phyloP scores from a whole-genome alignment of 2,888 invertebrate species.

The Aleiodes testaceus region DNA sequence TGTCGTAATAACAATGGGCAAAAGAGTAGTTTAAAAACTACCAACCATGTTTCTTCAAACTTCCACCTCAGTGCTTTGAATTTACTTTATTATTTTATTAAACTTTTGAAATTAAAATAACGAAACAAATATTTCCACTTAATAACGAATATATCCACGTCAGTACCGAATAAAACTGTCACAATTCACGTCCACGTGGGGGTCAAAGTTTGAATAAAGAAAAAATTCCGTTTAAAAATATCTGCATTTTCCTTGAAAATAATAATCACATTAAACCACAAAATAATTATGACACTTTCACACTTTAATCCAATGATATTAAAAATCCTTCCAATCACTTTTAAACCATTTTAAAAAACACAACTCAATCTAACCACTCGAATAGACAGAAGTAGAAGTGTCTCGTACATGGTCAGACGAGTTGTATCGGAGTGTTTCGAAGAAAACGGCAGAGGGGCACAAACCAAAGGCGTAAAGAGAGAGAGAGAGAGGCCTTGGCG shows the following conservation, averaged over 20 bases:
- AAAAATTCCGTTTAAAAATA: too few species aligned
- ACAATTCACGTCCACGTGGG: conserved; percentile 13
- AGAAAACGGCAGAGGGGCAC: conserved; percentile 23
- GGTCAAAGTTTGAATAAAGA: not conserved
- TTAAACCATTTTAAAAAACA: too few species aligned
- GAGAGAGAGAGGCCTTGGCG: conserved; percentile 53
- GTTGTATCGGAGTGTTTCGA: conserved; percentile 14
- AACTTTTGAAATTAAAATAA: not conserved
- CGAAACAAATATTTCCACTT: not conserved
- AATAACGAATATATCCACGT: conserved; percentile 18
- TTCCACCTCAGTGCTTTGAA: too few species aligned
- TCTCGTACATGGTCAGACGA: conserved; percentile 13
- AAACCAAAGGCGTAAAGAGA: conserved; percentile 29
- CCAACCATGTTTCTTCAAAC: too few species aligned
- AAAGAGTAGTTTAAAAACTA: not conserved
- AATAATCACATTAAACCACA: too few species aligned
- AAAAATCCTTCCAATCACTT: not conserved
- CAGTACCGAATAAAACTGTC: not conserved
- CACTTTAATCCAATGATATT: too few species aligned
- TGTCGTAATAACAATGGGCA: not conserved
- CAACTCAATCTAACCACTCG: not conserved
- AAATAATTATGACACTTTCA: too few species aligned
- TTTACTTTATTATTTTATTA: too few species aligned
- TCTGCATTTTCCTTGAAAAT: too few species aligned
- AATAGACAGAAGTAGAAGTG: not conserved